Conservation (phyloP, 1,140 invertebrate species). For the Caerostris darwini region DNA sequence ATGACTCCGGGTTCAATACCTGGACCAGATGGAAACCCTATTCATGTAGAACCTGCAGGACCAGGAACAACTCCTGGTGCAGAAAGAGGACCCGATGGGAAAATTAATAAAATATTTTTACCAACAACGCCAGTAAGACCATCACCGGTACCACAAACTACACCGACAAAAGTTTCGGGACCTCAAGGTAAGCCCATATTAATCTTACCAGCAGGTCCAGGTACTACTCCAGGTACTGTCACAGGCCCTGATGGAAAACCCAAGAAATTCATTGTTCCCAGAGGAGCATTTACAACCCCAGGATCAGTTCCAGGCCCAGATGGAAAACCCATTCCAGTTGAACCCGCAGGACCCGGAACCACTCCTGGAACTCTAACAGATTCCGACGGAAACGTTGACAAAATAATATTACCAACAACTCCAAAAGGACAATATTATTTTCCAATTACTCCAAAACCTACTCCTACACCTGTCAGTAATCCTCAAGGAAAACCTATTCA, state of each 20-base stretch:
- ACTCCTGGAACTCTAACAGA: slow-evolving; percentile 28
- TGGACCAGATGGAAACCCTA: slow-evolving; percentile 36
- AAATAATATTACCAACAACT: slow-evolving; percentile 6
- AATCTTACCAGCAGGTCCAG: slow-evolving; percentile 11
- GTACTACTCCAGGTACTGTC: slow-evolving; percentile 34
- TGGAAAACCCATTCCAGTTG: slow-evolving; percentile 19
- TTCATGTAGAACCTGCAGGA: slow-evolving; percentile 39
- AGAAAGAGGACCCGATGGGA: slow-evolving; percentile 26
- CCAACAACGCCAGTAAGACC: not conserved
- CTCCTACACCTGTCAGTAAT: not conserved
- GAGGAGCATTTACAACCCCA: not conserved
- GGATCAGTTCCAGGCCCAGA: slow-evolving; percentile 14
- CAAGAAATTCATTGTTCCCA: not conserved
- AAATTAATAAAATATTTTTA: not conserved
- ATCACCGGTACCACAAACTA: not conserved
- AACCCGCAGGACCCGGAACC: slow-evolving; percentile 41
- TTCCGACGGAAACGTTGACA: not conserved
- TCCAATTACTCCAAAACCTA: not conserved
- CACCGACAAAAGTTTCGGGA: not conserved
- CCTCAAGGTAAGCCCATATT: not conserved
- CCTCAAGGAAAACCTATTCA: slow-evolving; percentile 5
- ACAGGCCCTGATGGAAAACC: slow-evolving; percentile 34
- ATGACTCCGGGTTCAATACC: slow-evolving; percentile 30
- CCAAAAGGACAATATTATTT: not conserved
- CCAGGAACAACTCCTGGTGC: slow-evolving; percentile 43